Base-by-base conservation (phyloP, 2,113 vertebrate species). In the Gadus macrocephalus region DNA sequence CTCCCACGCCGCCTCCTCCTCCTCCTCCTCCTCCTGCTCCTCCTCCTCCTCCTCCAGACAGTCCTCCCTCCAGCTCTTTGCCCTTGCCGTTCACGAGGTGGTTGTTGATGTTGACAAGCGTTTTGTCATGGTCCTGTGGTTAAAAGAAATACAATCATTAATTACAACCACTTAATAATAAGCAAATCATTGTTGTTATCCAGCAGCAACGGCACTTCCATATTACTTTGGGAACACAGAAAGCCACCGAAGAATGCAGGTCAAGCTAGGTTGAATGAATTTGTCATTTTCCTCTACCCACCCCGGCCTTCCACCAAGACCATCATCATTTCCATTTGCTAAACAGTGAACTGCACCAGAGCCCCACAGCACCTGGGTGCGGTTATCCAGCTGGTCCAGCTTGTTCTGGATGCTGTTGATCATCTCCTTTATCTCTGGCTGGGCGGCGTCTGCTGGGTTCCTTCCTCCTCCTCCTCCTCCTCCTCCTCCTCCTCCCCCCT, bases 341-440 rank as follows among this genome's bases (percentile, higher is more conserved):
- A 49, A 2, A 49, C 8, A 49, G 42, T 12, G 42, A 49, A 14
- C 42, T 49, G 42, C 42, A 49, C 42, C 42, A 49, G 8, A 49
- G 42, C 42, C 42, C 42, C 42, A 5, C 60, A 22, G 60, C n/a
- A 85, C 88, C 87, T 89, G 91, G 22, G 96, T 92, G 0, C 94
- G 92, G 77, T 90, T 94, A 76, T 98, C 95, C 63, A 97, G 88
- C 69, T 94, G 93, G 82, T 96, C 93, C 77, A 98, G 89, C 75
- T 93, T 95, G 72, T 89, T 91, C 88, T 97, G 95, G 59, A 98
- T 94, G 76, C 90, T 94, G 53, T 85, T 90, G 72, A 98, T 94
- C 0, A 92, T 95, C 72, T 96, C 93, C 12, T 94, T 94, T 75
- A 98, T 93, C 4, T 94, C 94, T 0, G 96, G 93, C 7, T 93